phyloP scores from a whole-genome alignment of 2,113 vertebrate genomes.

The Xiphias gladius region DNA sequence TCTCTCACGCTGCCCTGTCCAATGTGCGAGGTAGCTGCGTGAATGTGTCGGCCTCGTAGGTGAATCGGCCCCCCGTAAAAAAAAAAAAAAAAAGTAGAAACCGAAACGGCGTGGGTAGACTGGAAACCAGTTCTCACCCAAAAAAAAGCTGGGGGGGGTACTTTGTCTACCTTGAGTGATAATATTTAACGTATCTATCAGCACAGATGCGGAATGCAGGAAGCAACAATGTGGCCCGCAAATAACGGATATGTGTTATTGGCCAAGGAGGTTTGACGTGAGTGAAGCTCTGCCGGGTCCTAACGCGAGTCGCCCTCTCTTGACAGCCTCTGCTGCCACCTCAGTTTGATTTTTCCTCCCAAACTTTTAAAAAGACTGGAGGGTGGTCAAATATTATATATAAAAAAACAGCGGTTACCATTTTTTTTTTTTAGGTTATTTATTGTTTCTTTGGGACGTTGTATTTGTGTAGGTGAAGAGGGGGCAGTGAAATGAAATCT shows the following conservation, averaged over 20 bases:
- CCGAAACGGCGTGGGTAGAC: not conserved
- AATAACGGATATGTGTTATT: slow-evolving; percentile 56
- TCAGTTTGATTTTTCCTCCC: not conserved
- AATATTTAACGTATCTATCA: slow-evolving; percentile 11
- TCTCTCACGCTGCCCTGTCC: not conserved
- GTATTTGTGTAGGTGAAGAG: no score
- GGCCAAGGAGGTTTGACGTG: slow-evolving; percentile 49
- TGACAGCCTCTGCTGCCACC: not conserved
- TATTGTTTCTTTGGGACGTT: no score
- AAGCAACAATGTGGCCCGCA: slow-evolving; percentile 66
- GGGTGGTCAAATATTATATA: no score
- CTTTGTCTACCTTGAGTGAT: slow-evolving; percentile 33
- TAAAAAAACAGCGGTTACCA: no score
- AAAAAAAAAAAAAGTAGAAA: not conserved
- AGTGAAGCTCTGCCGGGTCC: slow-evolving; percentile 53
- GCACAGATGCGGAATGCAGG: slow-evolving; percentile 66
- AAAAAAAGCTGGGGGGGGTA: no score
- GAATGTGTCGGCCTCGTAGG: not conserved
- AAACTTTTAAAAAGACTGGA: no score
- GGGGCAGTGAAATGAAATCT: no score
- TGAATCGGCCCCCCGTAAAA: not conserved
- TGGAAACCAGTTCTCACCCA: not conserved
- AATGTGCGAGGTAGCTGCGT: not conserved
- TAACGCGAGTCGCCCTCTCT: not conserved
- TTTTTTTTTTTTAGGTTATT: no score